Conservation (phyloP, 2,113 vertebrate species). For the Sylvilagus bachmani region DNA sequence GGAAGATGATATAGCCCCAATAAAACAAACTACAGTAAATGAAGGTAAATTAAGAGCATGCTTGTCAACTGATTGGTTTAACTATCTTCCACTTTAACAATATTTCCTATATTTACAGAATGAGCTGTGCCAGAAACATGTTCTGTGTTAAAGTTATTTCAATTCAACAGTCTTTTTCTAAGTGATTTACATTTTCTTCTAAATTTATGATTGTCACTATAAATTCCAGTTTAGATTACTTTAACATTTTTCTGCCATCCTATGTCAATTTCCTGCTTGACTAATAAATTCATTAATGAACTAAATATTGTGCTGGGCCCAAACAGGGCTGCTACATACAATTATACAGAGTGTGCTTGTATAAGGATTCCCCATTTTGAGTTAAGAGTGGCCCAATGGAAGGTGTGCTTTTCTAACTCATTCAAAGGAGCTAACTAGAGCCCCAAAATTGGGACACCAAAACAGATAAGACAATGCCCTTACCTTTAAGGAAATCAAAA, state of each 20-base stretch:
- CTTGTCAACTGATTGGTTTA: constrained; percentile 76
- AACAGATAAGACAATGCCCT: background rate
- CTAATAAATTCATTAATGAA: background rate
- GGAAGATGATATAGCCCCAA: constrained; percentile 77
- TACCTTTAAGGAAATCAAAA: background rate
- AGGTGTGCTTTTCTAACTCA: constrained; percentile 10
- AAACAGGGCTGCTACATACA: background rate
- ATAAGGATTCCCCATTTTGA: background rate
- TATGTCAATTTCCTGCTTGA: background rate
- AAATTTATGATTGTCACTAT: constrained; percentile 23
- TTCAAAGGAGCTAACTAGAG: background rate
- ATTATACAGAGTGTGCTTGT: background rate
- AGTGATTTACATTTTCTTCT: constrained; percentile 69
- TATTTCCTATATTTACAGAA: constrained; percentile 5
- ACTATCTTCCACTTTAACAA: constrained; percentile 69
- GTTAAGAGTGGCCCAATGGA: background rate
- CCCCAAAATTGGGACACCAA: background rate
- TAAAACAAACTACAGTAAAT: constrained; percentile 82
- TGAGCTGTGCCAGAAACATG: background rate
- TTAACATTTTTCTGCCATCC: background rate
- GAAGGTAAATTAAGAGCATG: constrained; percentile 75
- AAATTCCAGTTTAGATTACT: constrained; percentile 34
- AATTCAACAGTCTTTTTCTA: background rate
- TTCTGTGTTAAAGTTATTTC: background rate
- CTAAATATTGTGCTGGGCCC: background rate